Evolutionary conservation across 2,888 invertebrate genomes (phyloP).

Genomic region (Melangyna quadrimaculata): DNA sequence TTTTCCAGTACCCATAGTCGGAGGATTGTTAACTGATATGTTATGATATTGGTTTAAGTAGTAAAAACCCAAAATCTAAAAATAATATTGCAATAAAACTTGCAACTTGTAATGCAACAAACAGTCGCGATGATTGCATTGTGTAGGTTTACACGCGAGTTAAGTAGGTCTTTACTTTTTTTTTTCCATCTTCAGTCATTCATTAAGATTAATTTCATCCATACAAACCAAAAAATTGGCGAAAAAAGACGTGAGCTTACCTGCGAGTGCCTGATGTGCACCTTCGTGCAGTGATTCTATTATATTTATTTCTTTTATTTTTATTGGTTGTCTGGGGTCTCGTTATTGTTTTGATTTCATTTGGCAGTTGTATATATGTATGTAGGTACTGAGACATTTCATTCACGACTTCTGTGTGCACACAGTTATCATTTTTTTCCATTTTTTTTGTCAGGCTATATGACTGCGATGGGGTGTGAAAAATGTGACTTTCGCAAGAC

Average conservation of each 20-base stretch:
- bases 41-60: conserved; percentile 65
- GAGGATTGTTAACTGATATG: conserved; percentile 63
- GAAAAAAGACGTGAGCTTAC: conserved; percentile 17
- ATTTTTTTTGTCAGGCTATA: conserved; percentile 57
- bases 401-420: conserved; percentile 63
- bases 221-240: conserved; percentile 37
- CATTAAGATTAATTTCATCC: conserved; percentile 70
- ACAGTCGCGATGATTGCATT: conserved; percentile 54
- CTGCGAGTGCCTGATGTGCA: conserved; percentile 23
- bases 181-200: conserved; percentile 45
- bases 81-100: conserved; percentile 47
- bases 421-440: conserved; percentile 53
- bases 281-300: conserved; percentile 70
- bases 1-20: background rate
- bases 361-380: conserved; percentile 44
- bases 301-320: conserved; percentile 21
- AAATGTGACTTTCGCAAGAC: conserved; percentile 62
- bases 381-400: conserved; percentile 50
- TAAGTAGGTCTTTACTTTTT: conserved; percentile 17
- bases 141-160: conserved; percentile 18
- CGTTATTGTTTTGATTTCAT: conserved; percentile 70
- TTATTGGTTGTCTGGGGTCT: conserved; percentile 21
- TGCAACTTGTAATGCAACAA: conserved; percentile 28
- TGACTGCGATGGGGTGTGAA: conserved; percentile 51
- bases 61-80: conserved; percentile 42